Percentiles rank a stretch among this genome's conserved stretches.
Conservation (phyloP, 2,113 vertebrate genomes). For the Zootoca vivipara region DNA sequence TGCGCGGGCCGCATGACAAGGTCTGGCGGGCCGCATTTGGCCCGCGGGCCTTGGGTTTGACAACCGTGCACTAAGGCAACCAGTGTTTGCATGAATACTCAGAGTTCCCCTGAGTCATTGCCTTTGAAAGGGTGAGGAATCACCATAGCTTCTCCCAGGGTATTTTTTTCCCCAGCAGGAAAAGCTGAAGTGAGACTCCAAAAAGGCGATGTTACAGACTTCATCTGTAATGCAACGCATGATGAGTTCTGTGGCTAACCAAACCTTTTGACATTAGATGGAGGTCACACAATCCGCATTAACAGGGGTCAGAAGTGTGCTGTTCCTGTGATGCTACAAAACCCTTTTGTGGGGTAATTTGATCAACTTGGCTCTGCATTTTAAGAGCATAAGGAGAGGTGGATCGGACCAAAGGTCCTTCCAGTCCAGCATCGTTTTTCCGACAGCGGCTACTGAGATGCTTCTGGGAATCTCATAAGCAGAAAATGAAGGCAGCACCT, state of each 20-base stretch:
- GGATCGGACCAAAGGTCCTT: neutral
- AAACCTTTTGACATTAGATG: neutral
- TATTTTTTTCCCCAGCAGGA: neutral
- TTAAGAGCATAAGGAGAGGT: neutral
- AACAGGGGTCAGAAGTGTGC: neutral
- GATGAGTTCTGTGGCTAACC: slow-evolving; percentile 34
- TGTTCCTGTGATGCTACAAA: neutral
- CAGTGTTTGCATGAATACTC: neutral
- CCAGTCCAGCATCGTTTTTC: neutral
- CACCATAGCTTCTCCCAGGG: neutral
- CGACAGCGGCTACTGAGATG: neutral
- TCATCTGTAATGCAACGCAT: neutral
- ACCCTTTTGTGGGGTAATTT: neutral
- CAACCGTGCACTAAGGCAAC: too few species aligned
- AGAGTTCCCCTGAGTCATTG: neutral
- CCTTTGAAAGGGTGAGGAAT: neutral
- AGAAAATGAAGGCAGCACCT: neutral
- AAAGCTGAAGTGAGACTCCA: neutral
- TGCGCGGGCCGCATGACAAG: too few species aligned
- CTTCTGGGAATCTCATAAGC: neutral
- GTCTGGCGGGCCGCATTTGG: too few species aligned
- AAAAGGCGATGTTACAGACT: neutral
- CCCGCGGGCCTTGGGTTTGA: too few species aligned
- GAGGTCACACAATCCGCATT: neutral
- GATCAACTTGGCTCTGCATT: neutral